Conservation (phyloP, 92 coral and sea anemone genomes). For the Anthopleura xanthogrammica region DNA sequence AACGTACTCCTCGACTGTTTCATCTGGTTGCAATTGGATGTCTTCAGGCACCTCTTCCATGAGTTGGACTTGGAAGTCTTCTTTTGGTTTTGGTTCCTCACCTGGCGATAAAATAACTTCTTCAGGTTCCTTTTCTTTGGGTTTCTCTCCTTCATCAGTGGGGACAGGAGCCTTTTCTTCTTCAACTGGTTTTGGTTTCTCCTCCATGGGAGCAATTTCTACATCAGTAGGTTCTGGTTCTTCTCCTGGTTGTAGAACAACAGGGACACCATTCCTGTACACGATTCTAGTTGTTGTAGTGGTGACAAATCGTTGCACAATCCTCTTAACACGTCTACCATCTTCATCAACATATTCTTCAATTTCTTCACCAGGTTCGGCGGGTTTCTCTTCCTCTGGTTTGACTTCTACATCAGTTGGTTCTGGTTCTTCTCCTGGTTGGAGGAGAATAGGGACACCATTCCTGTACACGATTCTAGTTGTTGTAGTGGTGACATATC, state of each 20-base stretch:
- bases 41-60: not conserved
- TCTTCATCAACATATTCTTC: slow-evolving; percentile 39
- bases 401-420: slow-evolving; percentile 9
- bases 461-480: slow-evolving; percentile 36
- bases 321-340: slow-evolving; percentile 43
- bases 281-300: slow-evolving; percentile 47
- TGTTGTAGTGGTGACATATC: slow-evolving; percentile 49
- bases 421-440: not conserved
- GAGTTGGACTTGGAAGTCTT: not conserved
- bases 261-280: slow-evolving; percentile 12
- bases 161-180: not conserved
- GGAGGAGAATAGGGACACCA: slow-evolving; percentile 9
- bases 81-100: too few species aligned
- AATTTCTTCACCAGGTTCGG: not conserved
- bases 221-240: slow-evolving; percentile 42
- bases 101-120: not conserved
- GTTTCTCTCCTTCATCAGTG: not conserved
- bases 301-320: slow-evolving; percentile 37
- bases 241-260: slow-evolving; percentile 36
- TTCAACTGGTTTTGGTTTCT: not conserved
- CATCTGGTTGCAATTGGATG: slow-evolving; percentile 5
- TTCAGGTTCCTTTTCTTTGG: not conserved
- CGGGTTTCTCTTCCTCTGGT: not conserved
- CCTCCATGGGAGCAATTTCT: not conserved
- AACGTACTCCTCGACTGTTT: slow-evolving; percentile 50